Percentiles rank a stretch among this genome's conserved stretches.
Conservation (phyloP, 2,113 vertebrate genomes). For the Oryzias woworae region DNA sequence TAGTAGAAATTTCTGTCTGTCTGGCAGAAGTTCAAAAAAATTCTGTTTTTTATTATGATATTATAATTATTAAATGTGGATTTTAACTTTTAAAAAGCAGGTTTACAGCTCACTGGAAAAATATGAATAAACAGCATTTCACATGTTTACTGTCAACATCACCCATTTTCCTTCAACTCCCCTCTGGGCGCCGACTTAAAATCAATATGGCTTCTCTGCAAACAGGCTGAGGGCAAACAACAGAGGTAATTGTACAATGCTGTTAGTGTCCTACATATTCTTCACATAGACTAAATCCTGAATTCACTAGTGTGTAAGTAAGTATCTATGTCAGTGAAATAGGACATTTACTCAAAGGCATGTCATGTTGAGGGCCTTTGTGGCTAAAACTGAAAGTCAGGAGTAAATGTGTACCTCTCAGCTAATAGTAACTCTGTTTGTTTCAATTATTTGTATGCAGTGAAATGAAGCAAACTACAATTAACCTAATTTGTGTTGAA, state of each 20-base stretch:
- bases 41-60: background rate
- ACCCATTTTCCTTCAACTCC: background rate
- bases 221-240: background rate
- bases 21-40: background rate
- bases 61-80: background rate
- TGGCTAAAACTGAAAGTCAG: background rate
- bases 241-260: background rate
- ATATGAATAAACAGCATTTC: background rate
- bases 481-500: background rate
- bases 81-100: background rate
- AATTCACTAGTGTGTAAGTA: too few species aligned
- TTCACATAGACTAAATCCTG: too few species aligned
- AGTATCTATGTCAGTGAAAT: too few species aligned
- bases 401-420: background rate
- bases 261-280: too few species aligned
- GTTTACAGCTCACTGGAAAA: background rate
- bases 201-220: background rate
- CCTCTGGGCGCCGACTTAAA: background rate
- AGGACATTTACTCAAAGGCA: too few species aligned
- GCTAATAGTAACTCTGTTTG: background rate
- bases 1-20: too few species aligned
- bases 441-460: background rate
- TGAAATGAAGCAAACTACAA: background rate
- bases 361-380: background rate
- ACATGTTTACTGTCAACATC: background rate